Base-by-base conservation (phyloP, 2,888 invertebrate species). In the Cephus nigrinus region DNA sequence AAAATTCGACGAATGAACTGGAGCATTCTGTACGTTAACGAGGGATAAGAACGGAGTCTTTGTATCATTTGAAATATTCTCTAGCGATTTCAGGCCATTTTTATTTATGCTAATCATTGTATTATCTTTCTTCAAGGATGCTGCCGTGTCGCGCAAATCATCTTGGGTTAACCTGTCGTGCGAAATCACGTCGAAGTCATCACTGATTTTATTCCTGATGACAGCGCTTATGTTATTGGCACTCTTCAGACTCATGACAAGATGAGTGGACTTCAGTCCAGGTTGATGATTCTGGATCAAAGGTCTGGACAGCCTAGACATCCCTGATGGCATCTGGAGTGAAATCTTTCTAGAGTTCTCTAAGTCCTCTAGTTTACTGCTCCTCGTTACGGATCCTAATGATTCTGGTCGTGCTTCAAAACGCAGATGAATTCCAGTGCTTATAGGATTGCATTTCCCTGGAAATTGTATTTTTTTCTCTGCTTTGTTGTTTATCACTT, bases 261-360 rank as follows among this genome's bases (percentile, higher is more conserved):
- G 84, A 36, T 82, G 80, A 3, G 87, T 84, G 3, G 88, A 87
- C 78, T 88, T 85, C 3, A 88, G 78, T 12, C 84, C 82, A 11
- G 85, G 83, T 33, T 34, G 74, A 30, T 74, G n/a, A 30, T 33
- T 68, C n/a, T 76, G 76, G 23, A 74, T 78, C 30, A 76, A 34
- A 23, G 78, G 74, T 69, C 76, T n/a, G 15, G 78, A 76, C 68
- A 78, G 73, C 72, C 69, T 76, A 12, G 76, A 78, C 4, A 78
- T 36, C 36, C 75, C 75, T 3, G 78, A 78, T 12, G 75, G 35
- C 11, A 69, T 69, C 31, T 55, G 36, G 12, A 68, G 23, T 15
- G 35, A 69, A 40, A 40, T 74, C 69, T 55, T 69, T 33, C n/a
- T 74, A 35, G 69, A 15, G 5, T 68, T 76, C 76, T 76, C 36